Evolutionary conservation across 2,797 vertebrate species (phyloP), one percentile per base, ranked within the genome.

Genomic region (Gadopsis marmoratus): DNA sequence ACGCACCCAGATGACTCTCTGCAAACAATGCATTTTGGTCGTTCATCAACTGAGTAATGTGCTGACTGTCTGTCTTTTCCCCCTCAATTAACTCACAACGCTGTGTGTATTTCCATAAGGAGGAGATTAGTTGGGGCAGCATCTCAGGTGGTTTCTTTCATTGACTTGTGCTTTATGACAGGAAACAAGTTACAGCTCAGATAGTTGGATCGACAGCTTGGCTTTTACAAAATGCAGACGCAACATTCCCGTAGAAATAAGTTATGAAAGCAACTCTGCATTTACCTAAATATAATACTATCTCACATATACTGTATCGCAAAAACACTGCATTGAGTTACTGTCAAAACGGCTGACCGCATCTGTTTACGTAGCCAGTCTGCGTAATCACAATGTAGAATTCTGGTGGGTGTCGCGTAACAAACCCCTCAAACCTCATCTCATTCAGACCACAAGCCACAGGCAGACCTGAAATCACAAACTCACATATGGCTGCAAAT

Each of bases 41-140:
- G 1, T 91, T 89, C 81, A 90, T 90, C 89, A 88, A 61, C 63
- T 75, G 59, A 69, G 79, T 66, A 89, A 87, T 85, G 76, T 92
- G 91, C 90, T 90, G 92, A 92, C 74, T 19, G 54, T 58, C 78
- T 76, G 79, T 86, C 85, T 76, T 76, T 84, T 89, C 53, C 79
- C 81, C 62, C 88, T 91, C 80, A 85, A 91, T 91, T 91, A 88
- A 86, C 82, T 89, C 71, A 78, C 73, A 81, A 76, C 39, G 4
- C 62, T 65, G 71, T 76, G 63, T 88, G 65, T 76, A 78, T 79
- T 79, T 90, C 71, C 75, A 64, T 74, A 26, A 87, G 59, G 81
- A 85, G 71, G 64, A 70, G 76, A 89, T 88, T 81, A 76, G 86
- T 43, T 23, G 10, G 80, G 74, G 77, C 50, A 23, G 72, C 71